Percentiles rank a stretch among this genome's conserved stretches.
Conservation (phyloP, 37 sponge, comb jelly and placozoan species). For the Aphrocallistes beatrix region DNA sequence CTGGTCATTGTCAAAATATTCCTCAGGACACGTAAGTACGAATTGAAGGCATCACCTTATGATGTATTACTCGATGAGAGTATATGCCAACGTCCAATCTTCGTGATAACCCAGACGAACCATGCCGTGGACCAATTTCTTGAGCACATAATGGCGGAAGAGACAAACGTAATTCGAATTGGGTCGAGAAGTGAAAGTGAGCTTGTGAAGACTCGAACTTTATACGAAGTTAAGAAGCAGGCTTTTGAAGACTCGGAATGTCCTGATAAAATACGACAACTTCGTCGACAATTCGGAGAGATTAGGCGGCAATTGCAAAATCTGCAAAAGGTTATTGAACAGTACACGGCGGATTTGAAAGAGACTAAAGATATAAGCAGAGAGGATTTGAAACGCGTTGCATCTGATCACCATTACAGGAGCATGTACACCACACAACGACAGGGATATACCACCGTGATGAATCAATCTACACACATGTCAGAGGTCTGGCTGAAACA, state of each 20-base stretch:
- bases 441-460: no score
- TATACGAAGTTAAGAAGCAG: constrained; percentile 2
- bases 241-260: background rate
- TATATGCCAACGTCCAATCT: constrained; percentile 41
- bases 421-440: no score
- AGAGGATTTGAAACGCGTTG: background rate
- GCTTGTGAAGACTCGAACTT: constrained; percentile 27
- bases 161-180: constrained; percentile 51
- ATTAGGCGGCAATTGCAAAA: background rate
- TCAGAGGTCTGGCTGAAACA: background rate
- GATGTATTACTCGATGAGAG: background rate
- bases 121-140: constrained; percentile 95
- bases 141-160: constrained; percentile 22
- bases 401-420: background rate
- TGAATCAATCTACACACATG: no score
- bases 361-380: background rate
- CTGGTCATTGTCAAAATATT: constrained; percentile 55
- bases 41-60: constrained; percentile 23
- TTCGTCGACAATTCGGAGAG: background rate
- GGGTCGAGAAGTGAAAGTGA: constrained; percentile 79
- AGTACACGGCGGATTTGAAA: background rate
- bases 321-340: background rate
- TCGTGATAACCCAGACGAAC: constrained; percentile 82
- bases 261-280: background rate
- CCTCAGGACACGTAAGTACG: constrained; percentile 18